Base-by-base conservation (phyloP, 2,113 vertebrate genomes). In the Clinocottus analis region DNA sequence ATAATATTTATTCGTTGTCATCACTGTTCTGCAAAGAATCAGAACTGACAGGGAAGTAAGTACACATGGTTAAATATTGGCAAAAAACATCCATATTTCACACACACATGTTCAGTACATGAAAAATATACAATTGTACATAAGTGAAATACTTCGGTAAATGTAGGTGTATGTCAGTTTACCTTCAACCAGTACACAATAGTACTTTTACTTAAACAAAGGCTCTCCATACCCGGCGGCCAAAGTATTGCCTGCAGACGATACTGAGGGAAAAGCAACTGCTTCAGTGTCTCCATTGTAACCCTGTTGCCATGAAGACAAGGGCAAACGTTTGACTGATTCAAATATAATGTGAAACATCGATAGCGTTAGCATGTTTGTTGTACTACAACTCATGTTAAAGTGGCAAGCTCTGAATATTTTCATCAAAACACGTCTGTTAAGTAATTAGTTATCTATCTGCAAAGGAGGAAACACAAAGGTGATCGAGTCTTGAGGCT, bases 51-150 rank as follows among this genome's bases (percentile, higher is more conserved):
- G 35, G 29, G 39, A 14, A n/a, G 10, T 49, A 8, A 49, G 47
- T 49, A n/a, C 47, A 45, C 33, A 33, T 33, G 33, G 33, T 33
- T 33, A 5, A 3, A 31, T 31, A 31, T 31, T 31, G 29, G 29
- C 29, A 31, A 31, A 31, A 33, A 33, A 33, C 4, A 33, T 33
- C 33, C 33, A 33, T 11, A 17, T 45, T 29, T 80, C 27, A 73
- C 72, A 49, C 61, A 80, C 9, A 19, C 59, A 25, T 65, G 35
- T 67, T 75, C 3, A 37, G 47, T 72, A 69, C 27, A 27, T 67
- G 10, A 64, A 74, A 75, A 69, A 53, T 49, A 35, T 5, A 47
- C 12, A 31, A 37, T 14, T 21, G 45, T 27, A 14, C 39, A 39
- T 39, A 9, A 39, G 10, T 39, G 39, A 39, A 12, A 39, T 39